Base-by-base conservation (phyloP, 1,140 invertebrate genomes). In the Aphaenogaster rudis region DNA sequence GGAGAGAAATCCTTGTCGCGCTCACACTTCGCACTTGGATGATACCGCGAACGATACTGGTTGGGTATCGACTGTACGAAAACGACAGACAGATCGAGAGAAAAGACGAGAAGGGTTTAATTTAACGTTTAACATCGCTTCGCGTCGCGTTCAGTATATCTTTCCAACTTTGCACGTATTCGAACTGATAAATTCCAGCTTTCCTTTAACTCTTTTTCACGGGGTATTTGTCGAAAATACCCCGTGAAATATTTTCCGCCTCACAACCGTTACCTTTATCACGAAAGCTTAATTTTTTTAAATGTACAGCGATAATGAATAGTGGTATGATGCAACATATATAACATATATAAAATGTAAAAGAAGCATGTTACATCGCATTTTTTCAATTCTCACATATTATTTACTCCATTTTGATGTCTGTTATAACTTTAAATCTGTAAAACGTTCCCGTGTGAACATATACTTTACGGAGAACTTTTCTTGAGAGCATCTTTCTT, bases 11-110 rank as follows among this genome's bases (percentile, higher is more conserved):
- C 11, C 33, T 67, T 63, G 48, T 80, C n/a, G 36, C 78, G 69
- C 78, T 80, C 33, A 52, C 78, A 80, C 63, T 63, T 54, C 50
- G 33, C 45, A 42, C 63, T 54, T 36, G 36, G 5, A 66, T 7
- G 9, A 67, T 54, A 80, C 9, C 59, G 57, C 36, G 63, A 63
- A 63, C 59, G 28, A 63, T 33, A 78, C 36, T 64, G 28, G 0
- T 28, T 28, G 28, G 28, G 63, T 64, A 64, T 36, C 17, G 15
- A 61, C 8, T 36, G 7, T 59, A 21, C 15, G 33, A 45, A 59
- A 33, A 50, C 54, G 28, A 33, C 13, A 80, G 50, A 28, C 28
- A 28, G 61, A 69, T 54, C 54, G 36, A 21, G 28, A 80, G 7
- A 50, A 13, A 28, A 54, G 6, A 42, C n/a, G n/a, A 48, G 13